phyloP scores from a whole-genome alignment of 2,797 vertebrate species.

The Muraenolepis orangiensis region DNA sequence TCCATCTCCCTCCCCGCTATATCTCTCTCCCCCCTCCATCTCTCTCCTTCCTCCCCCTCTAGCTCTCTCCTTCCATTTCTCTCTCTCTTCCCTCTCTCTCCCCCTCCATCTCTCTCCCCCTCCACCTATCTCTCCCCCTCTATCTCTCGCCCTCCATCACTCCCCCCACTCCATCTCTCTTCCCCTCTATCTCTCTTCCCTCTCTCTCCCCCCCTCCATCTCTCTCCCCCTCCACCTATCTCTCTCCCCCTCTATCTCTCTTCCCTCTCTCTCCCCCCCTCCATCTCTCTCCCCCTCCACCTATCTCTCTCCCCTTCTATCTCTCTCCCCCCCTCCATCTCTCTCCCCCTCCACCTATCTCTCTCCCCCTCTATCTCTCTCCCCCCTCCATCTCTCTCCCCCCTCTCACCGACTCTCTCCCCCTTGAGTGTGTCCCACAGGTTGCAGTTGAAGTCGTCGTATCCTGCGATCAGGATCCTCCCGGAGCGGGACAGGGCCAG shows the following conservation, averaged over 20 bases:
- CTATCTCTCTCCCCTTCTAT: no score
- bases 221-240: background rate
- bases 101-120: constrained; percentile 77
- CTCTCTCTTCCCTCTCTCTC: constrained; percentile 34
- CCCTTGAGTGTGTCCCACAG: constrained; percentile 88
- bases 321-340: background rate
- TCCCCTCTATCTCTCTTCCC: no score
- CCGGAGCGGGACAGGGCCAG: constrained; percentile 73
- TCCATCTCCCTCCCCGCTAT: background rate
- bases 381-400: background rate
- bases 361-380: no score
- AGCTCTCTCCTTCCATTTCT: no score
- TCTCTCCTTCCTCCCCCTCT: no score
- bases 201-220: no score
- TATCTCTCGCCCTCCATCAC: background rate
- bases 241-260: no score
- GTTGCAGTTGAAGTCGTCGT: constrained; percentile 98
- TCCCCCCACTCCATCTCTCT: no score
- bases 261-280: no score
- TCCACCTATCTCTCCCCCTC: constrained; percentile 14
- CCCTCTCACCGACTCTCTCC: constrained; percentile 73
- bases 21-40: background rate
- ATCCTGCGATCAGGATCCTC: constrained; percentile 89
- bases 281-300: no score
- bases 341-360: no score